Evolutionary conservation across 2,113 vertebrate species (phyloP).

Genomic region (Oreochromis spilurus): DNA sequence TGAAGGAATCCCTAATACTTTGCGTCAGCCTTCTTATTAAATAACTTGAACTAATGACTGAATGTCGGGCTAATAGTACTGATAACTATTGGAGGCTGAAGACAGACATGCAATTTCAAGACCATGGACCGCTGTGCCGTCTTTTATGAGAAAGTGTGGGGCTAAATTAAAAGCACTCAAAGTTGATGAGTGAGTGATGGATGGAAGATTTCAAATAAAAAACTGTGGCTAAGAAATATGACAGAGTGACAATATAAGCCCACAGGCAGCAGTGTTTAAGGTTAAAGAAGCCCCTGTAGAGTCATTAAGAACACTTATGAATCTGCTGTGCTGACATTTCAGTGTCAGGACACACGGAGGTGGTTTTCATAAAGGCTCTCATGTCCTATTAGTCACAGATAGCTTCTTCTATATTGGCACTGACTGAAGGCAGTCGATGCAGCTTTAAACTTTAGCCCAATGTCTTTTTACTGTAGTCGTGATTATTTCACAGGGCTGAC

Average conservation of each 20-base stretch:
- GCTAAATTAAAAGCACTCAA: background rate
- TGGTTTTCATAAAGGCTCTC: conserved; percentile 17
- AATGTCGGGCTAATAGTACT: background rate
- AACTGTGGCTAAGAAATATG: background rate
- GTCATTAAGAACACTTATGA: conserved; percentile 18
- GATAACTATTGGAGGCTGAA: conserved; percentile 2
- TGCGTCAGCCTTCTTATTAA: background rate
- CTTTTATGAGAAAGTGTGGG: background rate
- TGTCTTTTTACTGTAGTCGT: background rate
- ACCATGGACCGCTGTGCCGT: background rate
- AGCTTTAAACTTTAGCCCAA: background rate
- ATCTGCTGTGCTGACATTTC: conserved; percentile 40
- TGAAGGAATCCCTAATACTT: background rate
- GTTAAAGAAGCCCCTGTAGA: background rate
- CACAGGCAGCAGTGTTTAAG: background rate
- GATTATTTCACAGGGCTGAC: background rate
- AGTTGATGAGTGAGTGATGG: conserved; percentile 29
- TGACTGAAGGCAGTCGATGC: background rate
- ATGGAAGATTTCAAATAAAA: background rate
- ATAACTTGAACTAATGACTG: background rate
- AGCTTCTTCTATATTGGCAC: background rate
- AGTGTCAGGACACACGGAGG: conserved; percentile 10
- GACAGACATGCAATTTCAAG: conserved; percentile 27
- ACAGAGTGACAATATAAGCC: background rate
- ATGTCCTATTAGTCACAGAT: conserved; percentile 13